These are phyloP conservation scores for Hippolais icterina DNA, from an alignment of 2,113 vertebrate genomes.

Conservation along the genomic window DNA sequence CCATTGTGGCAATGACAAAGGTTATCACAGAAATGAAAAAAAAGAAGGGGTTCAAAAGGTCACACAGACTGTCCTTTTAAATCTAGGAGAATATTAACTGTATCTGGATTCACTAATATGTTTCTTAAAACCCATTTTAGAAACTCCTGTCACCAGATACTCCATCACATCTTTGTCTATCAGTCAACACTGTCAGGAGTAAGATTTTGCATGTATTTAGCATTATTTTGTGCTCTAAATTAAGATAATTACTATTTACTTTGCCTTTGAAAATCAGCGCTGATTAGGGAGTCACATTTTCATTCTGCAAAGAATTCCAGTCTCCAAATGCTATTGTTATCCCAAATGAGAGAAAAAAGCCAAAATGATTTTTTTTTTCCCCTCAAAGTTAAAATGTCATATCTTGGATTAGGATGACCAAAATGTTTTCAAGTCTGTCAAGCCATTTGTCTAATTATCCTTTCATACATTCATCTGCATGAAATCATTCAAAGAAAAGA, in stretches of 20 bases:
- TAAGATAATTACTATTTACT: neutral
- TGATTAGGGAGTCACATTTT: neutral
- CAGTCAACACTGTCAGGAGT: neutral
- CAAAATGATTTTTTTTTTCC: neutral
- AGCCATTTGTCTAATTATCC: neutral
- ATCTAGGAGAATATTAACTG: neutral
- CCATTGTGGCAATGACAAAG: neutral
- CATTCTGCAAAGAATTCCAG: neutral
- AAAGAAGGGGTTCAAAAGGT: neutral
- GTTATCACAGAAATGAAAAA: neutral
- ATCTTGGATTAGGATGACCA: neutral
- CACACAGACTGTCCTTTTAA: neutral
- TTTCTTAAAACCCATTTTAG: neutral
- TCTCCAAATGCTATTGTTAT: neutral
- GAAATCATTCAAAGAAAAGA: neutral
- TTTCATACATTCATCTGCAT: neutral
- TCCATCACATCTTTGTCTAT: neutral
- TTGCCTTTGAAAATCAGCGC: neutral
- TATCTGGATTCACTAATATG: neutral
- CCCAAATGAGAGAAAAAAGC: neutral
- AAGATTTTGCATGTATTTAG: neutral
- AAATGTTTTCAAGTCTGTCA: constrained; percentile 1
- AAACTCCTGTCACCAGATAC: neutral
- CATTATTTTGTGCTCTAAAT: neutral
- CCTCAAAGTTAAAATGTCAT: neutral